A percentile compares a stretch with the other conserved stretches of the same genome.
These are phyloP conservation scores for Pyrrhosoma nymphula DNA, from an alignment of 2,888 invertebrate genomes.

Conservation along the genomic window DNA sequence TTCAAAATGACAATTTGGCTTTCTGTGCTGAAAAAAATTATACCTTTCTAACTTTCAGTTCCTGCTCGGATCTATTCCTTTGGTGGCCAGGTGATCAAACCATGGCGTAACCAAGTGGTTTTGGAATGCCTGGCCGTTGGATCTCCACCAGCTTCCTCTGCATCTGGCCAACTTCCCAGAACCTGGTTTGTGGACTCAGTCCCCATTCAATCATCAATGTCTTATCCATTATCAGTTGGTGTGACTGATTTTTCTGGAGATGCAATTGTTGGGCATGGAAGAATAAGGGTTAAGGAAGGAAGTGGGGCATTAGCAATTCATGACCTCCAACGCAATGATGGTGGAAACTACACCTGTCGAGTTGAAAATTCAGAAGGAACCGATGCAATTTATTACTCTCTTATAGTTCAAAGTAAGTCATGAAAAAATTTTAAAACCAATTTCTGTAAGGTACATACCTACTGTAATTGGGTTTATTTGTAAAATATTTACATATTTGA, in stretches of 20 bases:
- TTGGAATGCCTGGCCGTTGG: slow-evolving; percentile 85
- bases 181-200: slow-evolving; percentile 83
- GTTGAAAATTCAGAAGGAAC: slow-evolving; percentile 85
- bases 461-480: no score
- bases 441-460: no score
- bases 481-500: no score
- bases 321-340: slow-evolving; percentile 83
- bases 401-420: slow-evolving; percentile 82
- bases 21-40: background rate
- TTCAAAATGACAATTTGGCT: background rate
- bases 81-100: slow-evolving; percentile 83
- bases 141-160: slow-evolving; percentile 78
- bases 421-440: background rate
- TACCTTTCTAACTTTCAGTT: slow-evolving; percentile 76
- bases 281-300: slow-evolving; percentile 79
- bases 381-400: slow-evolving; percentile 83
- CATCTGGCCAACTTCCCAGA: slow-evolving; percentile 74
- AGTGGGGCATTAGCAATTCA: slow-evolving; percentile 84
- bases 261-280: slow-evolving; percentile 50
- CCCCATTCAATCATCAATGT: slow-evolving; percentile 49
- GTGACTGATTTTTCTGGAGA: slow-evolving; percentile 52
- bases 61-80: slow-evolving; percentile 87
- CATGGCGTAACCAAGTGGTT: slow-evolving; percentile 84
- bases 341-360: slow-evolving; percentile 85
- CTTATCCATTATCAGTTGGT: slow-evolving; percentile 44